A percentile compares a stretch with the other conserved stretches of the same genome.
phyloP scores from a whole-genome alignment of 2,888 invertebrate species.

The Erebia ligea region DNA sequence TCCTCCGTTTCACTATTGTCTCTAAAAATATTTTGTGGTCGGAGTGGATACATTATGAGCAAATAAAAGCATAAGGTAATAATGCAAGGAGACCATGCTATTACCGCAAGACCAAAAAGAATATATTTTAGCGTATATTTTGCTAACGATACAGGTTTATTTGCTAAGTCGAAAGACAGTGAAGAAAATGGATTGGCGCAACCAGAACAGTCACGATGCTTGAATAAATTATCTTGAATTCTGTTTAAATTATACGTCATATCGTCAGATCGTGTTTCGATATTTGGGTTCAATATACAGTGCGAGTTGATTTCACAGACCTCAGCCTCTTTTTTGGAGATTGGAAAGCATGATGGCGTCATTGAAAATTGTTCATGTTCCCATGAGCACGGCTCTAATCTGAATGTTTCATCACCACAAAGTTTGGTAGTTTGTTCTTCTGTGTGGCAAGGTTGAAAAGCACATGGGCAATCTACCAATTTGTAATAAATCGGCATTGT shows the following conservation, averaged over 20 bases:
- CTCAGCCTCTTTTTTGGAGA: conserved; percentile 28
- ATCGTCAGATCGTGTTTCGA: conserved; percentile 3
- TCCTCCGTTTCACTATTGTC: conserved; percentile 1
- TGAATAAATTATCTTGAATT: not conserved
- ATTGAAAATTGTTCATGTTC: conserved; percentile 16
- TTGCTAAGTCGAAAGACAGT: not conserved
- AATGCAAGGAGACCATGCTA: conserved; percentile 60
- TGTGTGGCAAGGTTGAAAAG: not conserved
- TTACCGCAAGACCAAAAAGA: conserved; percentile 46
- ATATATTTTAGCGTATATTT: conserved; percentile 43
- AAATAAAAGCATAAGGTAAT: conserved; percentile 48
- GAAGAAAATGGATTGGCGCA: not conserved
- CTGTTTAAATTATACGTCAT: not conserved
- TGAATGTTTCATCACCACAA: not conserved
- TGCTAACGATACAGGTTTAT: conserved; percentile 29
- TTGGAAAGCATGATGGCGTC: conserved; percentile 21
- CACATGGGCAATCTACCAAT: conserved; percentile 18
- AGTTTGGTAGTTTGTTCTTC: not conserved
- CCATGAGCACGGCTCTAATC: not conserved
- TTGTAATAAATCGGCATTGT: conserved; percentile 23
- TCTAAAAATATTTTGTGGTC: conserved; percentile 41
- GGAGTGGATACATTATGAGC: conserved; percentile 51
- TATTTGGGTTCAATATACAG: conserved; percentile 5
- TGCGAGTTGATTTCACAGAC: conserved; percentile 17
- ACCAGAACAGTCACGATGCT: not conserved